A percentile compares a stretch with the other conserved stretches of the same genome.
phyloP scores from a whole-genome alignment of 2,888 invertebrate genomes.

The Elmis aenea region DNA sequence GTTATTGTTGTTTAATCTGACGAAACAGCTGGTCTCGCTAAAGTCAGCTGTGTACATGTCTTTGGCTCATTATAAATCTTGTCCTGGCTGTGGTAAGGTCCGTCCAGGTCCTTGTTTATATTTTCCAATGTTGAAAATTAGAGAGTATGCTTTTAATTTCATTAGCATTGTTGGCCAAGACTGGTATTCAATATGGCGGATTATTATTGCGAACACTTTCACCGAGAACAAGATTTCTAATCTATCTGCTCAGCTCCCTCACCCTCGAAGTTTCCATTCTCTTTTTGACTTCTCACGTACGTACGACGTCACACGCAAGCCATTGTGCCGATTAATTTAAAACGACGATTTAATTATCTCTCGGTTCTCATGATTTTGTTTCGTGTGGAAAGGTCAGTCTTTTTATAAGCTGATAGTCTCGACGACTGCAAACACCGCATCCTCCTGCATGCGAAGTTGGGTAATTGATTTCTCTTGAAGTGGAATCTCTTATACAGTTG shows the following conservation, averaged over 20 bases:
- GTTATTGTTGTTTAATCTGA: too few species aligned
- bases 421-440: conserved; percentile 12
- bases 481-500: conserved; percentile 10
- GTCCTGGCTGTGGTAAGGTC: background rate
- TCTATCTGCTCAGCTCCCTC: conserved; percentile 26
- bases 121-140: too few species aligned
- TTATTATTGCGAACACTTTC: conserved; percentile 36
- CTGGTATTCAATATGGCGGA: conserved; percentile 31
- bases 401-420: conserved; percentile 12
- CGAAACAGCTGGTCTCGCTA: too few species aligned
- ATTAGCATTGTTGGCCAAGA: conserved; percentile 7
- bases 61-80: too few species aligned
- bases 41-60: too few species aligned
- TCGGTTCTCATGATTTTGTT: conserved; percentile 6
- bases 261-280: conserved; percentile 27
- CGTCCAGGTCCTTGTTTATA: background rate
- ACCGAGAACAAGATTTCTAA: conserved; percentile 35
- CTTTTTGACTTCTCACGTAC: conserved; percentile 29
- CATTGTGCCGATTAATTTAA: conserved; percentile 17
- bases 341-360: conserved; percentile 8
- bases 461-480: conserved; percentile 17
- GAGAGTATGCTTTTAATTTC: conserved; percentile 5
- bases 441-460: conserved; percentile 14
- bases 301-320: conserved; percentile 18
- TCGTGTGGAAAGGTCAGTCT: conserved; percentile 14